Evolutionary conservation across 2,797 vertebrate genomes (phyloP).

Genomic region (Coendou prehensilis): DNA sequence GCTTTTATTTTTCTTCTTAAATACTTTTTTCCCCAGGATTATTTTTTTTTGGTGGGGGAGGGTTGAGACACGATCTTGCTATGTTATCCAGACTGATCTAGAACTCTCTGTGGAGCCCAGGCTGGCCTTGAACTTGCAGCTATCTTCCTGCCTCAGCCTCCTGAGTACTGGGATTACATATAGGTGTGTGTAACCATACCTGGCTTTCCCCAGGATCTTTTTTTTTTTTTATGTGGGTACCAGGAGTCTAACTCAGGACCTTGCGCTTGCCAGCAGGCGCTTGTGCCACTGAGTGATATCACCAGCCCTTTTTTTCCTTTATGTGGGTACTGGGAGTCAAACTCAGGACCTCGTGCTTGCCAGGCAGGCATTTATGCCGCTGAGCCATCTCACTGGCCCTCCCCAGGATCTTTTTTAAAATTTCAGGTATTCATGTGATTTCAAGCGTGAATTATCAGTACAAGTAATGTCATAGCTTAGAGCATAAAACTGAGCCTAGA

Average conservation of each 20-base stretch:
- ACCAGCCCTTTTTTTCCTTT: too few species aligned
- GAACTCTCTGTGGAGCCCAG: neutral
- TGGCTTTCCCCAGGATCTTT: neutral
- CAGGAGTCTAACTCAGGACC: too few species aligned
- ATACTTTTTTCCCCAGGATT: neutral
- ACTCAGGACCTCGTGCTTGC: too few species aligned
- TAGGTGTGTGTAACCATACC: neutral
- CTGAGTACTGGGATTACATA: neutral
- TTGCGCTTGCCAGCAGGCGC: too few species aligned
- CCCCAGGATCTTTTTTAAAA: neutral
- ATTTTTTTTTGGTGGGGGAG: neutral
- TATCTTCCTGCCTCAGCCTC: neutral
- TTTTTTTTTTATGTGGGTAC: neutral
- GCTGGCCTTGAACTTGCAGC: neutral
- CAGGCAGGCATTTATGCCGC: too few species aligned
- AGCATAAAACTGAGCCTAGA: slow-evolving; percentile 36
- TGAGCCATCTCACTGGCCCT: neutral
- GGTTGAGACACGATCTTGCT: neutral
- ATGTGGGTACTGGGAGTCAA: too few species aligned
- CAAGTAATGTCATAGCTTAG: neutral
- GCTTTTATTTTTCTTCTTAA: slow-evolving; percentile 6
- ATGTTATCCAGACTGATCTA: neutral
- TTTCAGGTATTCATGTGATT: slow-evolving; percentile 36
- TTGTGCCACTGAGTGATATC: too few species aligned
- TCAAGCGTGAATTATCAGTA: slow-evolving; percentile 36